Evolutionary conservation across 1,140 invertebrate genomes (phyloP), one percentile per base, ranked within the genome.

Genomic region (Brachionus rotundiformis): DNA sequence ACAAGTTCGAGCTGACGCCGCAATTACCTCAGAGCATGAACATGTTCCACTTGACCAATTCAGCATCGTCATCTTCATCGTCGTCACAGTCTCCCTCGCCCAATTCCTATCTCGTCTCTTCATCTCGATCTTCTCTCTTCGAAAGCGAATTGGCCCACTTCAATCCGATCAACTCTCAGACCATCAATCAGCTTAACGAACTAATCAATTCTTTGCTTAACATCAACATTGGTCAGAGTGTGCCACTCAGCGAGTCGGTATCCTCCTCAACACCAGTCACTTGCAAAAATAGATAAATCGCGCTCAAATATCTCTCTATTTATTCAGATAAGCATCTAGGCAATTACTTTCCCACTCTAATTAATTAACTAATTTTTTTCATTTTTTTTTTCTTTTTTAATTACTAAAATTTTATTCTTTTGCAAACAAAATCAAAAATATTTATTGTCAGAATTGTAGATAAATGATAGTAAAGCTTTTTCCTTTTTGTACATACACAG

Each of bases 31-130:
- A 77, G 16, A 16, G 25, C 8, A 16, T 77, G 7, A n/a, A n/a
- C n/a, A 68, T 68, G 63, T 68, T 68, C 33, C 44, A 73, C 36
- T 27, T 41, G 36, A n/a, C 36, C 41, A 73, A 16, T 27, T 73
- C 68, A 19, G 49, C 44, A 23, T 59, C 47, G 6, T 79, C 76
- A 8, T 79, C 76, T 59, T 59, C 76, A 4, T 63, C 71, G 3
- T 44, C 76, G 19, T 79, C 76, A 23, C 76, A 79, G 54, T 79
- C 76, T 25, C 76, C 76, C 27, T 79, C 76, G 47, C 76, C 76
- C 31, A 59, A 79, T 16, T 79, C 76, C 6, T 79, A 68, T 63
- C 47, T 59, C 16, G 31, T 79, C 76, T 79, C 76, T 41, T 79
- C 47, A 47, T 73, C 68, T 11, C 16, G 39, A 1, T 73, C 68